Evolutionary conservation across 2,797 vertebrate species (phyloP).

Genomic region (Cryptoblepharus egeriae): DNA sequence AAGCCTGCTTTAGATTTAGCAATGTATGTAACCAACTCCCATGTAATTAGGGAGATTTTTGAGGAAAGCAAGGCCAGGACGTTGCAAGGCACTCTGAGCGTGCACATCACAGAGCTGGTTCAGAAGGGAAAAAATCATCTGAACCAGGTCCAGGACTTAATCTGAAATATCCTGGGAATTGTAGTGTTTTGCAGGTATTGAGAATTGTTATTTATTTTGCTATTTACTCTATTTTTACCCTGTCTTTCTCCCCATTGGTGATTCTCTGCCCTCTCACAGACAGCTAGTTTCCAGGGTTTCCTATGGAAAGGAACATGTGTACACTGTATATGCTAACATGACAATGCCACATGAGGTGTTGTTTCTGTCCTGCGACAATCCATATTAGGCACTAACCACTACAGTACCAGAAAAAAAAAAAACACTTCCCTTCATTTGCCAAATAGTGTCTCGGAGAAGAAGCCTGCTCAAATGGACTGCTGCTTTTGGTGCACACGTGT

Average conservation of each 20-base stretch:
- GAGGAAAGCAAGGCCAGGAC: no score
- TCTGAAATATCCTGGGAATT: neutral
- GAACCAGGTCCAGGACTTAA: neutral
- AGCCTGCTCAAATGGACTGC: neutral
- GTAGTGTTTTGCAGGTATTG: neutral
- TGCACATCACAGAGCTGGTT: no score
- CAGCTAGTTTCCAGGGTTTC: neutral
- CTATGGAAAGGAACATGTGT: neutral
- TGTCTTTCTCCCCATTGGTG: neutral
- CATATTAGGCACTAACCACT: no score
- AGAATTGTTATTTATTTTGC: no score
- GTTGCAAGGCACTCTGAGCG: no score
- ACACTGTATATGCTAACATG: neutral
- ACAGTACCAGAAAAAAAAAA: neutral
- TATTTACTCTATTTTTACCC: no score
- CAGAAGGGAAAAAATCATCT: no score
- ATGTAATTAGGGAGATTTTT: no score
- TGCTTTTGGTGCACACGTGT: neutral
- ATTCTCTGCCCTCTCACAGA: neutral
- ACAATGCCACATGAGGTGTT: neutral
- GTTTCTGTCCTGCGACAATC: no score
- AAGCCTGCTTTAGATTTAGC: no score
- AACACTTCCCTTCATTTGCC: neutral
- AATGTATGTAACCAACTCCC: no score
- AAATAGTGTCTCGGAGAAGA: neutral